Percentiles rank a stretch among this genome's conserved stretches.
These are phyloP conservation scores for Hirtodrosophila trivittata DNA, from an alignment of 2,888 invertebrate species.

Conservation along the genomic window DNA sequence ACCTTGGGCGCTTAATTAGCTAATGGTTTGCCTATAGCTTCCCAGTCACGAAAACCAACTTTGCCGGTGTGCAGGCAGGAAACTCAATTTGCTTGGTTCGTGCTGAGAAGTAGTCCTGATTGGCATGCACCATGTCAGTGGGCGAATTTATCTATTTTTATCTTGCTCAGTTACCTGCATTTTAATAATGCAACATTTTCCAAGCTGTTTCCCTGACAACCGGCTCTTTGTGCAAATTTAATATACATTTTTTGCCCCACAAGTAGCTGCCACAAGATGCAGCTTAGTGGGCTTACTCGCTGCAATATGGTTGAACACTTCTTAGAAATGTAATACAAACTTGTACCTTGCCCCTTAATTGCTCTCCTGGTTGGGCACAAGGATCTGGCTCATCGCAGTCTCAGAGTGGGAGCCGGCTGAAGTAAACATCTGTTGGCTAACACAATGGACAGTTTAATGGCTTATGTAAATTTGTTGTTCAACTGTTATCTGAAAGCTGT, in stretches of 20 bases:
- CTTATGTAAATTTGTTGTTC: conserved; percentile 68
- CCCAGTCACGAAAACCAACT: conserved; percentile 49
- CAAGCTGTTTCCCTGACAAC: not conserved
- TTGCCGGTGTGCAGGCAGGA: conserved; percentile 22
- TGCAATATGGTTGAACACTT: not conserved
- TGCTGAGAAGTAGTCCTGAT: conserved; percentile 56
- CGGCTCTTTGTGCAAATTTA: conserved; percentile 16
- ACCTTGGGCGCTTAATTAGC: conserved; percentile 60
- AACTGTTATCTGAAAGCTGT: conserved; percentile 57
- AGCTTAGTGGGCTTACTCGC: not conserved
- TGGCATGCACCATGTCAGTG: conserved; percentile 47
- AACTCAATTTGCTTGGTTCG: conserved; percentile 46
- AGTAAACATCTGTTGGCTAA: conserved; percentile 42
- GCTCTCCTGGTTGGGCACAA: not conserved
- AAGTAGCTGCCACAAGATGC: conserved; percentile 2
- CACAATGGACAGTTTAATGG: conserved; percentile 64
- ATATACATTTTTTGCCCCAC: conserved; percentile 18
- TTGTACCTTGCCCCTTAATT: not conserved
- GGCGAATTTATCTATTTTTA: conserved; percentile 16
- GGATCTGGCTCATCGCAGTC: not conserved
- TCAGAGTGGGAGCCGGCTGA: too few species aligned
- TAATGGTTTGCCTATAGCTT: conserved; percentile 51
- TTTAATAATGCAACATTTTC: conserved; percentile 45
- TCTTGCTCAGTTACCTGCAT: conserved; percentile 29
- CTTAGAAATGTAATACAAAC: not conserved